phyloP scores from a whole-genome alignment of 2,888 invertebrate genomes.

The Lumbricus terrestris region DNA sequence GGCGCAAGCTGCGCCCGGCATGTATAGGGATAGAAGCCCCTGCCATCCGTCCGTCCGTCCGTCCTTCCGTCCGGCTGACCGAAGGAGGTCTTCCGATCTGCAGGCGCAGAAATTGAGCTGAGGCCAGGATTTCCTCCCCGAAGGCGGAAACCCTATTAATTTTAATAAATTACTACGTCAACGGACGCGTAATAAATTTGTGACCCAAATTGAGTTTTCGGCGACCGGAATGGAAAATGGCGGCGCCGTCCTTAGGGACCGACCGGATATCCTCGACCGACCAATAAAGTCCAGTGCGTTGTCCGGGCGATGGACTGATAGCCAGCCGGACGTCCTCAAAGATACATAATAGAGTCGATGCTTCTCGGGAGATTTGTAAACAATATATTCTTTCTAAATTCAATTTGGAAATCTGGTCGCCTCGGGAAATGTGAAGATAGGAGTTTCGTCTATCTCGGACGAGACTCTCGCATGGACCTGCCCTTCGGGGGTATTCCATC shows the following conservation, averaged over 20 bases:
- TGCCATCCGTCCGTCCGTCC: no score
- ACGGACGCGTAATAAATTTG: constrained; percentile 30
- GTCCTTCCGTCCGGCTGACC: background rate
- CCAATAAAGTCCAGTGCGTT: constrained; percentile 13
- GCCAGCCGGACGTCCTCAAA: constrained; percentile 4
- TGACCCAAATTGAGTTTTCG: constrained; percentile 34
- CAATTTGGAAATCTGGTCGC: constrained; percentile 23
- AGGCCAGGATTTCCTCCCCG: constrained; percentile 8
- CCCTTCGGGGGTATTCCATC: constrained; percentile 15
- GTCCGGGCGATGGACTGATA: background rate
- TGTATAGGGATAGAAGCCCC: no score
- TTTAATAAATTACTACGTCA: constrained; percentile 37
- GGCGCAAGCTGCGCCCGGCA: no score
- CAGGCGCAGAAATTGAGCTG: background rate
- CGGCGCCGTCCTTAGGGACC: constrained; percentile 18
- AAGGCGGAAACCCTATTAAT: constrained; percentile 34
- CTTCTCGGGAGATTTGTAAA: constrained; percentile 18
- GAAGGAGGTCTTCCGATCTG: constrained; percentile 9
- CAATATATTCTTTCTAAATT: constrained; percentile 21
- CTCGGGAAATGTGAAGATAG: constrained; percentile 12
- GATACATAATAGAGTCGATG: constrained; percentile 21
- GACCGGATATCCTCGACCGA: constrained; percentile 15
- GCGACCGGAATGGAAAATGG: constrained; percentile 28
- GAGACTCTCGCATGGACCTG: background rate
- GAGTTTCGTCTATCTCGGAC: constrained; percentile 9